Base-by-base conservation (phyloP, 2,797 vertebrate species). In the Pseudochromis fuscus region DNA sequence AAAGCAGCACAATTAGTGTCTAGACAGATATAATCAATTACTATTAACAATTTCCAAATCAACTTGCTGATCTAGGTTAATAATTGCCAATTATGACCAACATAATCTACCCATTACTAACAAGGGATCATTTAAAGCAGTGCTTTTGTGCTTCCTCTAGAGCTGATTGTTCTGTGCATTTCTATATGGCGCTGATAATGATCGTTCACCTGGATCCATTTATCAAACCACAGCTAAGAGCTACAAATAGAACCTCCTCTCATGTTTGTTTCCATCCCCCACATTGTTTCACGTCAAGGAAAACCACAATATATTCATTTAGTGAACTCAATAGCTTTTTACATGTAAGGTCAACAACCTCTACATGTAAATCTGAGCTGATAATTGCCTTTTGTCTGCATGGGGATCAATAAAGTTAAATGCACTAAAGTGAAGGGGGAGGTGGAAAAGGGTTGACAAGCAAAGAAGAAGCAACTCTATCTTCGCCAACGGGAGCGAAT, bases 381-480 rank as follows among this genome's bases (percentile, higher is more conserved):
- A 95, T 96, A 94, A 97, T 95, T 96, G 95, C 91, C 93, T 94
- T 96, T 95, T 94, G 92, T 95, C 88, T 85, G 92, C 38, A 75
- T 77, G 78, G 27, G 82, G 92, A 96, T 97, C 96, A 93, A 98
- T 97, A 94, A 90, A 94, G 94, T 95, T 95, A 93, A 96, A 96
- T 87, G 92, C 88, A 94, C 83, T 87, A 93, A 75, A 81, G 81
- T 70, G 88, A 88, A 87, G 91, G 38, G 71, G 49, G 73, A 55
- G 30, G 53, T 37, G 50, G 37, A 86, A 57, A 21, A 87, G 92
- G 90, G 92, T 91, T 15, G 70, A 82, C 72, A 57, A 64, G 72
- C n/a, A 64, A 28, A 69, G 78, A 70, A 30, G 67, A 42, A 67
- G 70, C 23, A 38, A 44, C 38, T 21, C 42, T 67, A 21, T 73